Conservation (phyloP, 2,888 invertebrate genomes). For the Brachynemurus nebulosus region DNA sequence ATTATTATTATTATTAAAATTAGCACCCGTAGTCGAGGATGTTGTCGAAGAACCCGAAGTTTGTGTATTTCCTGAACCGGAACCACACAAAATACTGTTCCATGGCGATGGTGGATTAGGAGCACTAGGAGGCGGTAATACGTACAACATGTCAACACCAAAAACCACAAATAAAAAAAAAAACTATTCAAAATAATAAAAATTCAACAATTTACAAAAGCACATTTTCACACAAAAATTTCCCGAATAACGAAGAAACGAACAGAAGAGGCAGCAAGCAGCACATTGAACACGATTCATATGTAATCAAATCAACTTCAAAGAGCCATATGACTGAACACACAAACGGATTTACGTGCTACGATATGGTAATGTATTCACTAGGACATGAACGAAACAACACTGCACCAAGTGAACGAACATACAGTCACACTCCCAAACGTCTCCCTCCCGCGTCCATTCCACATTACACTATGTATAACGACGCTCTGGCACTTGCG, state of each 20-base stretch:
- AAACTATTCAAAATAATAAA: not conserved
- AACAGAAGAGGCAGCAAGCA: too few relatives aligned
- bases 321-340: too few relatives aligned
- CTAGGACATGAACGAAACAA: not conserved
- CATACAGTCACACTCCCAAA: constrained; percentile 12
- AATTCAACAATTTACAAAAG: not conserved
- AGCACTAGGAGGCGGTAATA: constrained; percentile 35
- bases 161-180: constrained; percentile 4
- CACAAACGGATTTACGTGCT: not conserved
- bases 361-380: not conserved
- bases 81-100: constrained; percentile 32
- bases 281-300: too few relatives aligned
- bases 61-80: constrained; percentile 17
- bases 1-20: constrained; percentile 3
- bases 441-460: too few relatives aligned
- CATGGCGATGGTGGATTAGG: constrained; percentile 35
- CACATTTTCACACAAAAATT: not conserved
- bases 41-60: not conserved
- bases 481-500: constrained; percentile 21
- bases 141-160: constrained; percentile 31
- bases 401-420: constrained; percentile 9
- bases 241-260: not conserved
- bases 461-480: too few relatives aligned
- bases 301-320: too few relatives aligned
- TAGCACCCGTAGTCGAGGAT: constrained; percentile 10